These are phyloP conservation scores for Bolinopsis microptera DNA, from an alignment of 37 sponge, comb jelly and placozoan species.

Conservation along the genomic window DNA sequence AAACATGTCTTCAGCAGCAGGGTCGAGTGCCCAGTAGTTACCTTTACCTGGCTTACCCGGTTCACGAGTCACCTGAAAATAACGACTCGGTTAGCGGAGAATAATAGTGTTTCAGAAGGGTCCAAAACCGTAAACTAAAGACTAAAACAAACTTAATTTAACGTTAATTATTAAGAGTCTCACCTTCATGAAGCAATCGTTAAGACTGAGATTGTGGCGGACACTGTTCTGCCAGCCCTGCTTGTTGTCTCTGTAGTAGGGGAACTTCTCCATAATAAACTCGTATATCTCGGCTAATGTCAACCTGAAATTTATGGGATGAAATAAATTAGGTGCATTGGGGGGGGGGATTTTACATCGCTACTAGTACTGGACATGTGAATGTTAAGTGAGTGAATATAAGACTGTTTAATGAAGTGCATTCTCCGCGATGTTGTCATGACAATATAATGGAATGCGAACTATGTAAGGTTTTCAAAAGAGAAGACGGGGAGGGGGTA, in stretches of 20 bases:
- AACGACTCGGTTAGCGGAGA: neutral
- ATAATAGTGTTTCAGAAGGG: neutral
- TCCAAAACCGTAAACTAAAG: neutral
- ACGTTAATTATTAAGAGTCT: no score
- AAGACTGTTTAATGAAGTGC: no score
- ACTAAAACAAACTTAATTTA: neutral
- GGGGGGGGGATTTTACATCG: no score
- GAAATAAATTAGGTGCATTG: no score
- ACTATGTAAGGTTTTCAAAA: neutral
- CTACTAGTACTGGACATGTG: no score
- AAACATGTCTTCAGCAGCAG: slow-evolving; percentile 83
- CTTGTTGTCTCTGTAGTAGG: slow-evolving; percentile 89
- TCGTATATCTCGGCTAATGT: slow-evolving; percentile 89
- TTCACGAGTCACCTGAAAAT: neutral
- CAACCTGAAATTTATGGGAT: slow-evolving; percentile 66
- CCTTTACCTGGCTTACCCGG: slow-evolving; percentile 84
- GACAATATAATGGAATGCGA: neutral
- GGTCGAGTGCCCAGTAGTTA: slow-evolving; percentile 91
- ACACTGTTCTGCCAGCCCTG: slow-evolving; percentile 97
- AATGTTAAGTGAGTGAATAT: no score
- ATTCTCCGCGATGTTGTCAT: neutral
- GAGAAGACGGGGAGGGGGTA: neutral
- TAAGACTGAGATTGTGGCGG: slow-evolving; percentile 86
- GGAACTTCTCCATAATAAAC: slow-evolving; percentile 81
- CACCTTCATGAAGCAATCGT: slow-evolving; percentile 88